Evolutionary conservation across 2,888 invertebrate genomes (phyloP), one percentile per base, ranked within the genome.

Genomic region (Fragum fragum): DNA sequence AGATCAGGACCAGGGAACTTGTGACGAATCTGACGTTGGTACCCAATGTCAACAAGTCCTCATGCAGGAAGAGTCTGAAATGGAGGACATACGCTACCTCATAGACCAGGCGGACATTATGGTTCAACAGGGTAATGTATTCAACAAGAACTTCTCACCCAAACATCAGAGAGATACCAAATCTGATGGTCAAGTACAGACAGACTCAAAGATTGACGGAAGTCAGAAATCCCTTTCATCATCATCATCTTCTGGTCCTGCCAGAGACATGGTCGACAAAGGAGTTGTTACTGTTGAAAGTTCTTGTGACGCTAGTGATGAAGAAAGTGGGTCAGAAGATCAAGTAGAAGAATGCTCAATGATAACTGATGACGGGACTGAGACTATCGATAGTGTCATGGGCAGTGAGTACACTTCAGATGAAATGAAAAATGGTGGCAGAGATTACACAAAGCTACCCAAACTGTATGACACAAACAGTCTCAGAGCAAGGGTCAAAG

Each of bases 221-320:
- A 72, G 81, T 28, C 80, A 79, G 59, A 76, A 81, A 78, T 59
- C 83, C 53, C 69, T 81, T 26, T 81, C 78, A 66, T 83, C 83
- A 18, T 81, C 76, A 9, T 76, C 85, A n/a, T 81, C 79, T 1
- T 76, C 81, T 21, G 79, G 68, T 3, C 76, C 59, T 14, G 14
- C 59, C 23, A 57, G 73, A 16, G 79, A 83, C 42, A 81, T 83
- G 86, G 72, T 83, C 0, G 86, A 83, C 53, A 83, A 83, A 76
- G 83, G 81, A 55, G 83, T 86, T 18, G 86, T 83, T 21, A 82
- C 86, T 6, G 71, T 86, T 6, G 89, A 89, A 57, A 92, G 91
- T 66, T 91, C 91, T 5, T 92, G 92, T 85, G 93, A 93, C 73
- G 93, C 93, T 6, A 93, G 93, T 78, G 89, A 88, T 42, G 89